Base-by-base conservation (phyloP, 2,888 invertebrate species). In the Ectemnius cavifrons region DNA sequence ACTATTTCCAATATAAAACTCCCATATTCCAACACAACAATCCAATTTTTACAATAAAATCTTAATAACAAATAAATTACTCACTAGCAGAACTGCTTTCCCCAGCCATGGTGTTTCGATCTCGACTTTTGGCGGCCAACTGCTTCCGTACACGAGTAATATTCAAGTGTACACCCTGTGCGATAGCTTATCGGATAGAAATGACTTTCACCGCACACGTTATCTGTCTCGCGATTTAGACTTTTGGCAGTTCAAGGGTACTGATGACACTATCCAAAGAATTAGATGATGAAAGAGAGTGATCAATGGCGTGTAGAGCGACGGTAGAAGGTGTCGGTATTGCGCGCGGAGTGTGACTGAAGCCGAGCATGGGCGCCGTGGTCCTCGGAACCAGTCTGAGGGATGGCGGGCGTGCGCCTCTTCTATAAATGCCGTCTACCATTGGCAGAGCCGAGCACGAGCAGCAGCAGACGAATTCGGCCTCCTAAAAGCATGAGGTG, bases 351-450 rank as follows among this genome's bases (percentile, higher is more conserved):
- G 67, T 63, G 28, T 13, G 16, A 74, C 82, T 79, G 77, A 79
- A 18, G 58, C 37, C 52, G 63, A 52, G 58, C 56, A 60, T 23
- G 71, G 58, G 27, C 56, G 18, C 46, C 37, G 64, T 14, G 58
- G 61, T 77, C 74, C 71, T 73, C 63, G 20, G 57, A 70, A 37
- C 67, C 64, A 73, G 71, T 68, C 67, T 52, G 69, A 73, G 79
- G 71, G 73, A 27, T 61, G 69, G 60, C 67, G 70, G 52, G 82
- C 73, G 70, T 75, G 73, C 81, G 78, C 71, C 73, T 83, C 68
- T 80, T 77, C 83, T 84, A 79, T 79, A 84, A 84, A 80, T 81
- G 78, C 69, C 47, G 8, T 46, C 37, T 11, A 37, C 37, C 37
- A 37, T 8, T 37, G 66, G 23, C 27, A 63, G 64, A 65, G 63